Base-by-base conservation (phyloP, 2,888 invertebrate genomes). In the Melinaea menophilus region DNA sequence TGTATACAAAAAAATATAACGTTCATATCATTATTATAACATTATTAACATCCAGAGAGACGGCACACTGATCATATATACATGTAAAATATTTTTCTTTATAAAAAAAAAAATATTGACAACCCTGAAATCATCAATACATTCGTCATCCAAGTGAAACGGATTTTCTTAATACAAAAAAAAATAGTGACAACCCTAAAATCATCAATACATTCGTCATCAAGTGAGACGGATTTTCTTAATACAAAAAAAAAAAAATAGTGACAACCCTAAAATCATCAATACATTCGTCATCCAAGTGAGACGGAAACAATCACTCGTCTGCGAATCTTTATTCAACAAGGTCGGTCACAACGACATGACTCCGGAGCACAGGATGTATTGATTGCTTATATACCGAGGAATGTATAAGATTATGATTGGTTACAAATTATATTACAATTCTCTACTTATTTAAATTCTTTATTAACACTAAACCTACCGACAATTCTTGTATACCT, bases 311-410 rank as follows among this genome's bases (percentile, higher is more conserved):
- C 56, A 54, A 46, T 41, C n/a, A 51, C 56, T 45, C 59, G 31
- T 54, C 22, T 59, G 58, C 37, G 13, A 58, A 58, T 65, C 60
- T 59, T 61, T 61, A 65, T 68, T 61, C 61, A 58, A 65, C 63
- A 63, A 68, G 65, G 67, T 45, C 65, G 58, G 9, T 47, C 54
- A 37, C 33, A 13, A 54, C 55, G 22, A 51, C 51, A 22, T 22
- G 22, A 22, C 22, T 22, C 9, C 41, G 9, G 41, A 2, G 2
- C 9, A 9, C 37, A 4, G 48, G 48, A 51, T 51, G 51, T 9
- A 11, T 2, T 22, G 51, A 31, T 31, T 51, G 31, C 7, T 9
- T 9, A 31, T 51, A 11, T 51, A 31, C 31, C 51, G 5, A 51
- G 51, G 31, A 31, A 31, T 51, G 48, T 13, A 48, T 12, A 22